Evolutionary conservation across 2,113 vertebrate genomes (phyloP), one percentile per base, ranked within the genome.

Genomic region (Cygnus atratus): DNA sequence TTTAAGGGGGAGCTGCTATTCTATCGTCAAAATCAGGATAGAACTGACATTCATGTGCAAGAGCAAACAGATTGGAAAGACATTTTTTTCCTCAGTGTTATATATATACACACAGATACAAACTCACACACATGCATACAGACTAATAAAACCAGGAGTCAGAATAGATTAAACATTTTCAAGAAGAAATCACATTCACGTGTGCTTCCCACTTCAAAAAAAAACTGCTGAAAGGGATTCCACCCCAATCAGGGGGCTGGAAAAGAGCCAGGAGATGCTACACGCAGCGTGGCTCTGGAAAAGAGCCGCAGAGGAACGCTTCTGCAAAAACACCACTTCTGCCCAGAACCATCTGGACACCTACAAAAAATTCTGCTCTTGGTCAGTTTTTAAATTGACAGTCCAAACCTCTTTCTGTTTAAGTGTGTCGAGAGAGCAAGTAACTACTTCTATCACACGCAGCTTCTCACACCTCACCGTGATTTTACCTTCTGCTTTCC

Each of bases 401-500:
- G 35, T 58, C 57, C 91, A 84, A 94, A 78, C 3, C 10, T 44
- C 33, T 66, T 46, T 87, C 62, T 37, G n/a, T 75, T 37, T n/a
- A 68, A 89, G 14, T 13, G 19, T 41, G 28, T 52, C 48, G 3
- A 74, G 39, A 88, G 15, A 83, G 39, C 6, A 92, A 79, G 16
- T 63, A 63, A 81, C 87, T 86, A 41, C 31, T 70, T 25, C 41
- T 65, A 21, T 52, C 37, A 68, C 37, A 80, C 14, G 78, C 76
- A 79, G 14, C 44, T 71, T 63, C 67, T 81, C 55, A 84, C 63
- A 76, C 43, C 39, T 95, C 92, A 76, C 39, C 59, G 52, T 5
- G 39, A 35, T 62, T 97, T 93, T 96, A 99, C 99, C 99, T 98
- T 99, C 99, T 88, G 99, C 99, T 97, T 99, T 98, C 61, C 96